Percentiles rank a stretch among this genome's conserved stretches.
Evolutionary conservation across 2,888 invertebrate species (phyloP).

Genomic region (Escarpia spicata): DNA sequence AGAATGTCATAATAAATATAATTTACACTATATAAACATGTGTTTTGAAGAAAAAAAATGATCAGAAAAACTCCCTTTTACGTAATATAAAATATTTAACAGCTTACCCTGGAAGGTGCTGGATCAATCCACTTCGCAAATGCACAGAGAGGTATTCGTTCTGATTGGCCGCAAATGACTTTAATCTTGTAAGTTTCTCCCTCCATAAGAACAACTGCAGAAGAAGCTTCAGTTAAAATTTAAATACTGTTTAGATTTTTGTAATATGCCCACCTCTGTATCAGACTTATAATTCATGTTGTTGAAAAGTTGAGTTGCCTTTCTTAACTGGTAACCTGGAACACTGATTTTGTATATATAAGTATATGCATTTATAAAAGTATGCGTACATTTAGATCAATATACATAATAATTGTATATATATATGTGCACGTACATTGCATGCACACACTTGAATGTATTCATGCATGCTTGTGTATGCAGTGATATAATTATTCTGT

Average conservation of each 20-base stretch:
- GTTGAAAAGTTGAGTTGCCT: neutral
- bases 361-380: neutral
- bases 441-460: too few relatives aligned
- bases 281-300: neutral
- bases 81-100: neutral
- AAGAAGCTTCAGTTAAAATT: slow-evolving; percentile 23
- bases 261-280: neutral
- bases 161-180: slow-evolving; percentile 53
- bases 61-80: neutral
- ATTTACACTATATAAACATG: too few relatives aligned
- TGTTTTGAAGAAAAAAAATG: neutral
- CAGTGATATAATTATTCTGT: too few relatives aligned
- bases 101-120: slow-evolving; percentile 56
- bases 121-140: slow-evolving; percentile 53
- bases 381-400: neutral
- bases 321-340: neutral
- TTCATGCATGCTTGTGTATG: too few relatives aligned
- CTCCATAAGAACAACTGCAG: slow-evolving; percentile 58
- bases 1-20: too few relatives aligned
- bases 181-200: slow-evolving; percentile 48
- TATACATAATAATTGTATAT: neutral
- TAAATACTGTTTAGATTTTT: neutral
- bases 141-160: slow-evolving; percentile 55
- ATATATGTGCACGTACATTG: too few relatives aligned
- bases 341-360: neutral